Evolutionary conservation across 2,113 vertebrate genomes (phyloP).

Genomic region (Aphyosemion australe): DNA sequence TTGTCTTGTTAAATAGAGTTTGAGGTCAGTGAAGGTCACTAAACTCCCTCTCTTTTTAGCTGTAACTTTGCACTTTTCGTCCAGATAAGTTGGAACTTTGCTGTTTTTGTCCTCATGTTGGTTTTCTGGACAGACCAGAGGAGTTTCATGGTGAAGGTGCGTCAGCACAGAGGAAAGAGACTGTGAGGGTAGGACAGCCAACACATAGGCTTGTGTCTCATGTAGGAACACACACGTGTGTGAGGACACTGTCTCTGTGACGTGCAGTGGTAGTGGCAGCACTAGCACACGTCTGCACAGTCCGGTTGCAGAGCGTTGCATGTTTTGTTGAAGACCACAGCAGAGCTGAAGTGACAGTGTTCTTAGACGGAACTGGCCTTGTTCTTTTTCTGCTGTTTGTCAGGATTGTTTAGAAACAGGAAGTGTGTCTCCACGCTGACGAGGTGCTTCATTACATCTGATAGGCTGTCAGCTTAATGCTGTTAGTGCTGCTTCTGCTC

Average conservation of each 20-base stretch:
- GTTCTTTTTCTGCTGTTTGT: slow-evolving; percentile 52
- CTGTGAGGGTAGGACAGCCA: slow-evolving; percentile 35
- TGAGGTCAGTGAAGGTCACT: too few relatives aligned
- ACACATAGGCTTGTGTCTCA: slow-evolving; percentile 26
- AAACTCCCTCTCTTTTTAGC: too few relatives aligned
- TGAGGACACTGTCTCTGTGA: slow-evolving; percentile 34
- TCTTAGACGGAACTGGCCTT: slow-evolving; percentile 51
- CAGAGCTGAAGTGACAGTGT: slow-evolving; percentile 58
- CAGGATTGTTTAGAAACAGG: slow-evolving; percentile 13
- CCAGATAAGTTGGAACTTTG: too few relatives aligned
- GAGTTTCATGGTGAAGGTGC: background rate
- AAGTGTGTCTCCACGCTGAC: slow-evolving; percentile 23
- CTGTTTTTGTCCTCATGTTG: too few relatives aligned
- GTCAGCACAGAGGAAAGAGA: slow-evolving; percentile 38
- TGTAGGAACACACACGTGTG: slow-evolving; percentile 16
- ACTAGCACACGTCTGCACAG: slow-evolving; percentile 49
- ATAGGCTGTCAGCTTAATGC: slow-evolving; percentile 30
- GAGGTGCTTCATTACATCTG: slow-evolving; percentile 37
- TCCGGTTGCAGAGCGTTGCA: slow-evolving; percentile 50
- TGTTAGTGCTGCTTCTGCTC: slow-evolving; percentile 34
- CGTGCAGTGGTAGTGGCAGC: slow-evolving; percentile 55
- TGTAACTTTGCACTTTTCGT: too few relatives aligned
- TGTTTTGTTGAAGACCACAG: slow-evolving; percentile 35
- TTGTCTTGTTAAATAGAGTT: too few relatives aligned
- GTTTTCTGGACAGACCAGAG: background rate